Percentiles rank a stretch among this genome's conserved stretches.
phyloP scores from a whole-genome alignment of 2,888 invertebrate species.

The Stramonita haemastoma region DNA sequence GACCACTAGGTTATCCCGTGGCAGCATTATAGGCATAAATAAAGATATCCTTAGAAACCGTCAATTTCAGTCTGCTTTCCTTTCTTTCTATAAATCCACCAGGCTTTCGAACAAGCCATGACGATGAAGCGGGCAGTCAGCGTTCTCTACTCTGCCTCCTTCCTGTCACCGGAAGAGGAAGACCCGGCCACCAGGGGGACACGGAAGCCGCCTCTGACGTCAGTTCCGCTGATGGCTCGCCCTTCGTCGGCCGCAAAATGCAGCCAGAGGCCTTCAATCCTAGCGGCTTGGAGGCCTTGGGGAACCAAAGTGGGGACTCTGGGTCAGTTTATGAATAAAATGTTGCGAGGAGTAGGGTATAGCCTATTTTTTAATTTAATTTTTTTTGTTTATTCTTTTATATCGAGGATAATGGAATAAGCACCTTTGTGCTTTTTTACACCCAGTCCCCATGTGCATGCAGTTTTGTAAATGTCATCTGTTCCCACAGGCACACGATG shows the following conservation, averaged over 20 bases:
- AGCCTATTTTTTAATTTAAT: background rate
- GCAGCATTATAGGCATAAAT: too few species aligned
- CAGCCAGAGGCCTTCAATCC: background rate
- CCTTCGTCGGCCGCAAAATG: conserved; percentile 13
- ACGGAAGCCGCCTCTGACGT: conserved; percentile 20
- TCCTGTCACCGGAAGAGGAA: conserved; percentile 3
- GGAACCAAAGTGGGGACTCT: background rate
- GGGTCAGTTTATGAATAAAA: background rate
- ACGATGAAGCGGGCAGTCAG: conserved; percentile 28
- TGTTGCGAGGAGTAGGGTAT: background rate
- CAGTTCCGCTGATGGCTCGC: conserved; percentile 25
- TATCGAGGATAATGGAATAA: too few species aligned
- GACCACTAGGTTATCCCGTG: too few species aligned
- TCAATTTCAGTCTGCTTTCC: too few species aligned
- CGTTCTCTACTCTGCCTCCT: background rate
- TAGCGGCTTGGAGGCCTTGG: too few species aligned
- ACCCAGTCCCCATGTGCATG: too few species aligned
- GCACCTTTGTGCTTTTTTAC: too few species aligned
- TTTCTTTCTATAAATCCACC: background rate
- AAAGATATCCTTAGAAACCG: too few species aligned
- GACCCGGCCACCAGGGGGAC: conserved; percentile 15
- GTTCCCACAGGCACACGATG: too few species aligned
- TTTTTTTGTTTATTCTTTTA: too few species aligned
- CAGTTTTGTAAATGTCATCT: too few species aligned
- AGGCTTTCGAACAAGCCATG: conserved; percentile 47